Conservation (phyloP, 2,113 vertebrate genomes). For the Heterochromis multidens region DNA sequence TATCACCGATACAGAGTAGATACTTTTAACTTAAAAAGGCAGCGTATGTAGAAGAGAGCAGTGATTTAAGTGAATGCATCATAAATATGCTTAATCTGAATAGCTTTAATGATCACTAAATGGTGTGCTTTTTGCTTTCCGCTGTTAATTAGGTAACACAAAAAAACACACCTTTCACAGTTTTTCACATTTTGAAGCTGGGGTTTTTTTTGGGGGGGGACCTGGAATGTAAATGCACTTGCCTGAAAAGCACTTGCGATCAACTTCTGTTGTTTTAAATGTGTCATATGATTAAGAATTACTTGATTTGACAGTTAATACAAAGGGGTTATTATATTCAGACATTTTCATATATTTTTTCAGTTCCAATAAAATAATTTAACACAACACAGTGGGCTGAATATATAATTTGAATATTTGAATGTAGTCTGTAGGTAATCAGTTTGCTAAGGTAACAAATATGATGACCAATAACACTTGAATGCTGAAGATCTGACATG, state of each 20-base stretch:
- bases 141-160: too few species aligned
- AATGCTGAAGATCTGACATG: too few species aligned
- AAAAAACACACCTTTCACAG: not conserved
- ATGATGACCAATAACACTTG: not conserved
- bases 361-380: not conserved
- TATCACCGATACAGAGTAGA: not conserved
- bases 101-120: too few species aligned
- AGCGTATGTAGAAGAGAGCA: not conserved
- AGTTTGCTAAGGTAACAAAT: not conserved
- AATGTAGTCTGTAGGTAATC: not conserved
- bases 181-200: too few species aligned
- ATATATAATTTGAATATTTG: not conserved
- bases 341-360: not conserved
- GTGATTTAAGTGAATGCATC: not conserved
- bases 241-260: not conserved
- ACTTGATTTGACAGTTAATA: too few species aligned
- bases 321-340: not conserved
- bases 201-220: not conserved
- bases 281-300: not conserved
- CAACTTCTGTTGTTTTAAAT: not conserved
- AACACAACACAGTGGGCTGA: not conserved
- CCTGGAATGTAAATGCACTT: not conserved
- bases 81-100: not conserved
- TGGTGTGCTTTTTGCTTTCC: too few species aligned
- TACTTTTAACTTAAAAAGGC: not conserved